Percentiles rank a stretch among this genome's conserved stretches.
These are phyloP conservation scores for Brachypterus glaber DNA, from an alignment of 2,888 invertebrate genomes.

Conservation along the genomic window DNA sequence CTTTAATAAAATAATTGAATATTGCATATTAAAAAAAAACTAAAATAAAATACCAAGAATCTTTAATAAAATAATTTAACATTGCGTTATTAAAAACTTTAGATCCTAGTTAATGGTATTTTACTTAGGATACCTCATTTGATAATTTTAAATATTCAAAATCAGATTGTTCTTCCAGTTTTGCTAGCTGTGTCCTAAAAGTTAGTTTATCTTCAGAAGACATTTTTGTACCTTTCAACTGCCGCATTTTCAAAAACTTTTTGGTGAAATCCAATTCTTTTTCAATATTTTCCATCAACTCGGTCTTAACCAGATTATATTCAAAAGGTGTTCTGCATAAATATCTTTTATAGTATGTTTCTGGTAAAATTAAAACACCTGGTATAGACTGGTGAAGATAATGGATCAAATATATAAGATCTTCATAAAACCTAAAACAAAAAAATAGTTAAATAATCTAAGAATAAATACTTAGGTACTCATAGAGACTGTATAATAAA, in stretches of 20 bases:
- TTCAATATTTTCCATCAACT: conserved; percentile 20
- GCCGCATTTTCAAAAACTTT: conserved; percentile 10
- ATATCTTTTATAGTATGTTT: conserved; percentile 16
- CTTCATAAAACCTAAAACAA: conserved; percentile 38
- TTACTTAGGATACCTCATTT: conserved; percentile 9
- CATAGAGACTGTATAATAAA: conserved; percentile 7
- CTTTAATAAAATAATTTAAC: too few species aligned
- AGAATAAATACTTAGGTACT: background rate
- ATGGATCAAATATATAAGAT: conserved; percentile 40
- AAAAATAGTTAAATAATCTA: conserved; percentile 5
- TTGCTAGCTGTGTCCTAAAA: conserved; percentile 21
- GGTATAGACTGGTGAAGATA: conserved; percentile 40
- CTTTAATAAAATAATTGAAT: too few species aligned
- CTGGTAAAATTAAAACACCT: conserved; percentile 27
- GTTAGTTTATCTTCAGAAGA: conserved; percentile 13
- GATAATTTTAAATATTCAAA: conserved; percentile 16
- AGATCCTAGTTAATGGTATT: too few species aligned
- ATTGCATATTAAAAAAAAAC: too few species aligned
- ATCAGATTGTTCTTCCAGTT: conserved; percentile 26
- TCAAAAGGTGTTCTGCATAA: conserved; percentile 9
- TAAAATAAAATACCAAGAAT: too few species aligned
- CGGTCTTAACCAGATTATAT: conserved; percentile 7
- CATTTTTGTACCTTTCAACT: background rate
- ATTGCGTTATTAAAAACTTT: too few species aligned
- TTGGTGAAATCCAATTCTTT: conserved; percentile 21